Conservation (phyloP, 2,888 invertebrate genomes). For the Arrhopalites spinosus region DNA sequence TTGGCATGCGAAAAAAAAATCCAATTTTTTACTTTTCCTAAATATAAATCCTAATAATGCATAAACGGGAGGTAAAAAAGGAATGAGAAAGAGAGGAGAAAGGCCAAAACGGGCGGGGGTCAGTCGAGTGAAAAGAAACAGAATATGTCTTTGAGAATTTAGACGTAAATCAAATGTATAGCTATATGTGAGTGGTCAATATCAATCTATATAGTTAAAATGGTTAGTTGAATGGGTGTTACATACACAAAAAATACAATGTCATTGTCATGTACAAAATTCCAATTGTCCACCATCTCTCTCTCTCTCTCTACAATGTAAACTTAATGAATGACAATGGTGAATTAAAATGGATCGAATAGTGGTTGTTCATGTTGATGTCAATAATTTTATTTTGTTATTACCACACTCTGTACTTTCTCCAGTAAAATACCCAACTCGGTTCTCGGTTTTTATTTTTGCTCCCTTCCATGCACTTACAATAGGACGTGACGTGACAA, state of each 20-base stretch:
- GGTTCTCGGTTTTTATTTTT: too few relatives aligned
- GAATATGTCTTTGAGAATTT: neutral
- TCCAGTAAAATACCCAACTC: neutral
- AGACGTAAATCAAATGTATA: neutral
- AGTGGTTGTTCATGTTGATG: too few relatives aligned
- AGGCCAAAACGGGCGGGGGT: too few relatives aligned
- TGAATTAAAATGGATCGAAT: neutral
- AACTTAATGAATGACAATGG: neutral
- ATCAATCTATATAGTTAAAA: too few relatives aligned
- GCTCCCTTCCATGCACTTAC: too few relatives aligned
- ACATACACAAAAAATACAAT: neutral
- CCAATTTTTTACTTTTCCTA: too few relatives aligned
- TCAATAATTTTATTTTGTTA: neutral
- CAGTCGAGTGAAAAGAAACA: neutral
- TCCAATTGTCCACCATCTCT: neutral
- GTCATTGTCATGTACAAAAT: neutral
- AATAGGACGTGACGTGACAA: too few relatives aligned
- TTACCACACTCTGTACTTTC: neutral
- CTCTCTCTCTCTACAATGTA: neutral
- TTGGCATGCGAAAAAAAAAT: too few relatives aligned
- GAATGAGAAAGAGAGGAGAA: too few relatives aligned
- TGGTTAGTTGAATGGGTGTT: too few relatives aligned
- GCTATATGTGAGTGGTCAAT: neutral
- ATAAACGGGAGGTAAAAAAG: neutral
- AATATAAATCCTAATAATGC: neutral